Conservation (phyloP, 92 coral and sea anemone genomes). For the Siderastrea siderea region DNA sequence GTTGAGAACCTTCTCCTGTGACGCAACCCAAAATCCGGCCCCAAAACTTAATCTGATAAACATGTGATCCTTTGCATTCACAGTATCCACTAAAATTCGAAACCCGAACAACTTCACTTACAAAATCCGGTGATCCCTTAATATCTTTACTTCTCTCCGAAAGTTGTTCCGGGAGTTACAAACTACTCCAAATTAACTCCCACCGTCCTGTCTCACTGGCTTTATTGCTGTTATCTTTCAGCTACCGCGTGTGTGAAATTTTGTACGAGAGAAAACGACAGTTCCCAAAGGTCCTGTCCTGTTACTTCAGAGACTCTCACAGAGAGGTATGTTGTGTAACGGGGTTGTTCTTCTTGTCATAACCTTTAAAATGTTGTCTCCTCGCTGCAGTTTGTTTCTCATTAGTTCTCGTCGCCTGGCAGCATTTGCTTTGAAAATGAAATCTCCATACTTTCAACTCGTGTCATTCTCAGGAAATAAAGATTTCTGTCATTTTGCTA, state of each 20-base stretch:
- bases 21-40: no score
- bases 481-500: background rate
- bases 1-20: no score
- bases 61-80: no score
- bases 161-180: no score
- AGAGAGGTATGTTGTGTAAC: constrained; percentile 76
- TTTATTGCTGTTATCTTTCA: constrained; percentile 27
- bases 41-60: no score
- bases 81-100: no score
- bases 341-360: background rate
- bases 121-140: no score
- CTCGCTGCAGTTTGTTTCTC: background rate
- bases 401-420: background rate
- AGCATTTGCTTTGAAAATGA: background rate
- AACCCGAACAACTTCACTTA: no score
- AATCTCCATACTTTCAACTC: background rate
- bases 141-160: no score
- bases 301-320: constrained; percentile 91
- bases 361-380: background rate
- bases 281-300: constrained; percentile 89
- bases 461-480: background rate
- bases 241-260: constrained; percentile 97
- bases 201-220: background rate
- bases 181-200: background rate
- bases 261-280: constrained; percentile 92